Evolutionary conservation across 2,888 invertebrate species (phyloP).

Genomic region (Ormyrus pomaceus): DNA sequence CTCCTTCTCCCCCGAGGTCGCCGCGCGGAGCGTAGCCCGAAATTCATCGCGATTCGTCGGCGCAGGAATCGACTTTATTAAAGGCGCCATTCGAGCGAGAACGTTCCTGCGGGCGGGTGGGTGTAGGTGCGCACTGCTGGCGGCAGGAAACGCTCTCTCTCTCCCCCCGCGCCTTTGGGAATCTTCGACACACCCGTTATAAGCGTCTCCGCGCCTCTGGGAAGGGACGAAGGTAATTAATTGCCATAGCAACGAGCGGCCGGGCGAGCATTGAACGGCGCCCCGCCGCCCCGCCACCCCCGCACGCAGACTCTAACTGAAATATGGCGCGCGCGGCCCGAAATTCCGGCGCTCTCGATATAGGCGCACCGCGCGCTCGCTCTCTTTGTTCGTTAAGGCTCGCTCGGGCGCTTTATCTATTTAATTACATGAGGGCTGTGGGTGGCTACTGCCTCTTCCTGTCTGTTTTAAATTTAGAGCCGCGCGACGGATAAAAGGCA

Average conservation of each 20-base stretch:
- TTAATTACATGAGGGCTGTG: conserved; percentile 37
- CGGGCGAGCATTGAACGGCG: conserved; percentile 67
- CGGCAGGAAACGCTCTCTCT: conserved; percentile 16
- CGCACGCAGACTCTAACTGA: conserved; percentile 71
- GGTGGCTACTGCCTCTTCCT: background rate
- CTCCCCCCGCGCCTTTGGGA: conserved; percentile 47
- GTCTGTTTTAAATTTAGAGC: conserved; percentile 1
- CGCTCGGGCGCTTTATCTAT: conserved; percentile 41
- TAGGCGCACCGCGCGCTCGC: background rate
- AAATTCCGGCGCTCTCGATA: conserved; percentile 66
- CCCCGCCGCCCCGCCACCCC: conserved; percentile 9
- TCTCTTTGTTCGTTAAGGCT: background rate
- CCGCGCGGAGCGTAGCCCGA: no score
- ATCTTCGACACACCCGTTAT: conserved; percentile 70
- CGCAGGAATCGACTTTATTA: conserved; percentile 12
- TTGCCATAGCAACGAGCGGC: conserved; percentile 75
- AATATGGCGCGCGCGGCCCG: conserved; percentile 73
- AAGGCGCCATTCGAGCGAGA: conserved; percentile 42
- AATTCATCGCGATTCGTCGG: background rate
- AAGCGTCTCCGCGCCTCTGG: conserved; percentile 64
- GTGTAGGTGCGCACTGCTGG: background rate
- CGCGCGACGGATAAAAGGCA: background rate
- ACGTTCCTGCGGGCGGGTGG: background rate
- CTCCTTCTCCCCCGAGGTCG: no score
- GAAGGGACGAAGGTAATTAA: conserved; percentile 75